Evolutionary conservation across 2,888 invertebrate species (phyloP).

Genomic region (Apamea sordens): DNA sequence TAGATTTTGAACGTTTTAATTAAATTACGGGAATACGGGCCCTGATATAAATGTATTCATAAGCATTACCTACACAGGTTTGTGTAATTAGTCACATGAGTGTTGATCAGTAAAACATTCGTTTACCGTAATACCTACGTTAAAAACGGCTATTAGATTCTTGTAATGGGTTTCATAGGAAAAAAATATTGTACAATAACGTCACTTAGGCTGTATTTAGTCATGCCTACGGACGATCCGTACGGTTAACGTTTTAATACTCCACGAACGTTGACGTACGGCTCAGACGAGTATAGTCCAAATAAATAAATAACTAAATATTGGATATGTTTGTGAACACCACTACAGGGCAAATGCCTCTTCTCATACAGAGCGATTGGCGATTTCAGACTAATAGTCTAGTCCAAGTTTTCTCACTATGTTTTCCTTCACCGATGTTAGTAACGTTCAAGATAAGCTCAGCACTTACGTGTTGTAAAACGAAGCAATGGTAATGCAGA

Average conservation of each 20-base stretch:
- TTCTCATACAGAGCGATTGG: not conserved
- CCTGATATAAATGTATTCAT: not conserved
- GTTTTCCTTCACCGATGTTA: not conserved
- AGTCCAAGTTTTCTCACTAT: not conserved
- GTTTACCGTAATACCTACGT: not conserved
- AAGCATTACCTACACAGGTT: not conserved
- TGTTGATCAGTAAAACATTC: not conserved
- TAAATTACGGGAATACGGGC: no score
- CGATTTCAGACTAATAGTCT: no score
- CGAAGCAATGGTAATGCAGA: conserved; percentile 84
- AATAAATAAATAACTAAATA: not conserved
- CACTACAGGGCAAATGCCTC: not conserved
- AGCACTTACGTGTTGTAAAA: conserved; percentile 85
- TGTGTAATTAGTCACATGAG: not conserved
- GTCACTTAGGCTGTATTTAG: not conserved
- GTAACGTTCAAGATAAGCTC: not conserved
- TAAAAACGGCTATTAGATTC: no score
- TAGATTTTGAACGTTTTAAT: no score
- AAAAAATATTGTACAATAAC: not conserved
- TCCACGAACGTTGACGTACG: no score
- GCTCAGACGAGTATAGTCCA: not conserved
- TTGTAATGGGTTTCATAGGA: not conserved
- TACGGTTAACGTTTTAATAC: not conserved
- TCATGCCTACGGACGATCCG: not conserved
- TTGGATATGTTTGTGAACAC: not conserved